phyloP scores from a whole-genome alignment of 2,797 vertebrate species.

The Erpetoichthys calabaricus region DNA sequence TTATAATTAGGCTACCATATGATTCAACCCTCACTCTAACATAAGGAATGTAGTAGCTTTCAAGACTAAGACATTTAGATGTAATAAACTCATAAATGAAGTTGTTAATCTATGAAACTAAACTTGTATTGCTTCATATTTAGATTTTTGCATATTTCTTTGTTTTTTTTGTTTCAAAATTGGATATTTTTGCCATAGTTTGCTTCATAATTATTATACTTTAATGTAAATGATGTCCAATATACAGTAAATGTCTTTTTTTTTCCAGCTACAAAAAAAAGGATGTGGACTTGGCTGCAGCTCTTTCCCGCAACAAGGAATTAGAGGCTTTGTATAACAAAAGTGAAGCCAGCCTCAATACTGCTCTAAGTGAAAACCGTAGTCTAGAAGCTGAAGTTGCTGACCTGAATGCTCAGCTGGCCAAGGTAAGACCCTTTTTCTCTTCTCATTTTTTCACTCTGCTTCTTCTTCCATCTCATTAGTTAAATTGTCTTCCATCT shows the following conservation, averaged over 20 bases:
- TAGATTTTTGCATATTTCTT: no score
- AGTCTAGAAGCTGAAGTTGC: slow-evolving; percentile 59
- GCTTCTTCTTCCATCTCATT: slow-evolving; percentile 11
- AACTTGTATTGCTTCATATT: no score
- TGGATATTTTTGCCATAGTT: no score
- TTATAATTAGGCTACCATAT: no score
- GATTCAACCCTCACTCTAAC: no score
- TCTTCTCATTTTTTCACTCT: slow-evolving; percentile 15
- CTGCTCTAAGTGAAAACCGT: slow-evolving; percentile 66
- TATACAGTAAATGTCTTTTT: background rate
- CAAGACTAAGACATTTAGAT: no score
- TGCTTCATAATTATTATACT: no score
- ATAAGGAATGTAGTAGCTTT: no score
- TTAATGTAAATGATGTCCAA: no score
- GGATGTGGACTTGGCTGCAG: slow-evolving; percentile 63
- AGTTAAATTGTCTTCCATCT: background rate
- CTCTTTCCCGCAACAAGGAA: slow-evolving; percentile 63
- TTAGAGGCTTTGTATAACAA: slow-evolving; percentile 74
- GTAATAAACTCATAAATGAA: no score
- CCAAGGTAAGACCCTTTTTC: slow-evolving; percentile 51
- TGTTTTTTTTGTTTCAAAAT: no score
- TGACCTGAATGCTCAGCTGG: slow-evolving; percentile 64
- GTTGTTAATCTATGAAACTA: no score
- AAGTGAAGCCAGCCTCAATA: slow-evolving; percentile 67
- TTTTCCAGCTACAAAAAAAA: slow-evolving; percentile 71